Evolutionary conservation across 2,888 invertebrate genomes (phyloP).

Genomic region (Noctua fimbriata): DNA sequence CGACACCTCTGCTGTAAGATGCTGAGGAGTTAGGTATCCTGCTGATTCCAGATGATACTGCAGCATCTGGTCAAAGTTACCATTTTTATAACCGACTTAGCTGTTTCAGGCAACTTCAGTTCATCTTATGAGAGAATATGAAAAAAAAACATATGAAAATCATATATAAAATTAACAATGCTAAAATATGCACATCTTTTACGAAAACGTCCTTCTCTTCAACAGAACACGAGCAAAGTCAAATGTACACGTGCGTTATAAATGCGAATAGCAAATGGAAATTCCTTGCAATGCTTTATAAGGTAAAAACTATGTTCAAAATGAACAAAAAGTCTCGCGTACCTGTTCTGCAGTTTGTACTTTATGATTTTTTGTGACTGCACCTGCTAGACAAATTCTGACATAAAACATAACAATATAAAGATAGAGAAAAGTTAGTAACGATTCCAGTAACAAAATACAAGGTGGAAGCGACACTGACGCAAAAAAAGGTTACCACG

Average conservation of each 20-base stretch:
- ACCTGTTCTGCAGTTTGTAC: background rate
- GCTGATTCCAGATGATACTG: too few relatives aligned
- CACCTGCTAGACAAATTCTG: too few relatives aligned
- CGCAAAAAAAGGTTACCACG: too few relatives aligned
- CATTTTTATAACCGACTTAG: background rate
- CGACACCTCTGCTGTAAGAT: too few relatives aligned
- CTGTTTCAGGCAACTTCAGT: background rate
- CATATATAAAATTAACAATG: background rate
- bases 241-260: background rate
- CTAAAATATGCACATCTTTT: background rate
- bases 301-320: background rate
- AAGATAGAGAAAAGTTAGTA: background rate
- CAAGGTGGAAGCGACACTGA: too few relatives aligned
- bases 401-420: background rate
- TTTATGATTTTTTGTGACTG: background rate
- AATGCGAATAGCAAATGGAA: slow-evolving; percentile 8
- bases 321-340: slow-evolving; percentile 16
- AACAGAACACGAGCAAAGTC: background rate
- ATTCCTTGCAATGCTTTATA: background rate
- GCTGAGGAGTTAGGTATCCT: too few relatives aligned
- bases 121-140: background rate
- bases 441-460: background rate
- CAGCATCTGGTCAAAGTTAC: too few relatives aligned
- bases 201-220: background rate
- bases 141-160: background rate